Evolutionary conservation across 2,888 invertebrate genomes (phyloP).

Genomic region (Hartigia nigra): DNA sequence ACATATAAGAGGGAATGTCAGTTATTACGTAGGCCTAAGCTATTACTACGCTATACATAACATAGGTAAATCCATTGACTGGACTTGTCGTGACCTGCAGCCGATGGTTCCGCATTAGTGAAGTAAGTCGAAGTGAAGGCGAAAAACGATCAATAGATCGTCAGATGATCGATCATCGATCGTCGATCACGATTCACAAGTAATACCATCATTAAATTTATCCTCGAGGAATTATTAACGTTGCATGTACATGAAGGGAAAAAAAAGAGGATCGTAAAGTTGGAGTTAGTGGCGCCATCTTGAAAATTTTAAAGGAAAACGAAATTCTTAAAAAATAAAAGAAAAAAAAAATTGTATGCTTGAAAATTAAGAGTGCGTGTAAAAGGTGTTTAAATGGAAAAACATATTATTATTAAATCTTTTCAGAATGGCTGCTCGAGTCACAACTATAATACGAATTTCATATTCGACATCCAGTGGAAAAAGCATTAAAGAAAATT

Average conservation of each 20-base stretch:
- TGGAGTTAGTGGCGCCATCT: slow-evolving; percentile 12
- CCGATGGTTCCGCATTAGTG: neutral
- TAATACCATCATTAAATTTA: neutral
- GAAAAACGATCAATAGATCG: neutral
- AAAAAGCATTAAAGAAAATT: neutral
- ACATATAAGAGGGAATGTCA: slow-evolving; percentile 17
- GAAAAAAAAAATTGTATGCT: neutral
- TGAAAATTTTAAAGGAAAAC: slow-evolving; percentile 3
- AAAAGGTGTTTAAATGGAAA: neutral
- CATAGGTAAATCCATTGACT: neutral
- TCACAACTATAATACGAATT: neutral
- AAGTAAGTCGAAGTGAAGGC: neutral
- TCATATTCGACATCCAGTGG: neutral
- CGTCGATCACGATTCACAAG: neutral
- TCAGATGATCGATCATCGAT: neutral
- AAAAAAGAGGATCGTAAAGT: neutral
- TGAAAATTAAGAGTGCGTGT: neutral
- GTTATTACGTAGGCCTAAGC: neutral
- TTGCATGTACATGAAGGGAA: slow-evolving; percentile 8
- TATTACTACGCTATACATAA: neutral
- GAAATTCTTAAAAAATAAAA: neutral
- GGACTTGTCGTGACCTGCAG: neutral
- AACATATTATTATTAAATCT: neutral
- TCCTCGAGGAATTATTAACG: neutral
- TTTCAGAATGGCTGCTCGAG: neutral